A percentile compares a stretch with the other conserved stretches of the same genome.
Conservation (phyloP, 2,888 invertebrate species). For the Gibbula magus region DNA sequence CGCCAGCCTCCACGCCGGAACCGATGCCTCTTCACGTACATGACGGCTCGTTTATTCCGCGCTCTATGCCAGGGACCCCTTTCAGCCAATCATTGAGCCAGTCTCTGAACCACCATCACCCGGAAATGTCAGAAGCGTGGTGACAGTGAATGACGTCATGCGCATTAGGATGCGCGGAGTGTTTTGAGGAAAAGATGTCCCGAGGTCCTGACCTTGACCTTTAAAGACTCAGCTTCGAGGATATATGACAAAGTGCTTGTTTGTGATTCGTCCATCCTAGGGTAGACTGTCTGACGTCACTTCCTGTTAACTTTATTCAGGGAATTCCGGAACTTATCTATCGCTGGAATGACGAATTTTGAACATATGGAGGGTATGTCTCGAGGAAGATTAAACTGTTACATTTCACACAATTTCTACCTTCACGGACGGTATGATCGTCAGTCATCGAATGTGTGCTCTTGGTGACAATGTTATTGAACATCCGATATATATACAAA, state of each 20-base stretch:
- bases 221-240: neutral
- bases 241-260: neutral
- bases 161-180: neutral
- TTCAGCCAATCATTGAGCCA: slow-evolving; percentile 36
- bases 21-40: slow-evolving; percentile 45
- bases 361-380: no score
- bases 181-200: neutral
- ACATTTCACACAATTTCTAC: no score
- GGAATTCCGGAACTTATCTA: neutral
- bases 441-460: no score
- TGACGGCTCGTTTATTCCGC: slow-evolving; percentile 34
- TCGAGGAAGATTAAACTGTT: no score
- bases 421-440: no score
- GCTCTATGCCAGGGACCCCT: slow-evolving; percentile 41
- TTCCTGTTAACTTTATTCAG: neutral
- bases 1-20: slow-evolving; percentile 51
- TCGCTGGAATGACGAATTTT: no score
- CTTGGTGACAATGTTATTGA: no score
- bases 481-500: no score
- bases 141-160: slow-evolving; percentile 38
- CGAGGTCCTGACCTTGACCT: neutral
- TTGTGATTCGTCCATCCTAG: slow-evolving; percentile 6
- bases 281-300: slow-evolving; percentile 6
- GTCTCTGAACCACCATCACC: slow-evolving; percentile 42
- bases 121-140: slow-evolving; percentile 60